Percentiles rank a stretch among this genome's conserved stretches.
Evolutionary conservation across 2,797 vertebrate species (phyloP).

Genomic region (Lutjanus campechanus): DNA sequence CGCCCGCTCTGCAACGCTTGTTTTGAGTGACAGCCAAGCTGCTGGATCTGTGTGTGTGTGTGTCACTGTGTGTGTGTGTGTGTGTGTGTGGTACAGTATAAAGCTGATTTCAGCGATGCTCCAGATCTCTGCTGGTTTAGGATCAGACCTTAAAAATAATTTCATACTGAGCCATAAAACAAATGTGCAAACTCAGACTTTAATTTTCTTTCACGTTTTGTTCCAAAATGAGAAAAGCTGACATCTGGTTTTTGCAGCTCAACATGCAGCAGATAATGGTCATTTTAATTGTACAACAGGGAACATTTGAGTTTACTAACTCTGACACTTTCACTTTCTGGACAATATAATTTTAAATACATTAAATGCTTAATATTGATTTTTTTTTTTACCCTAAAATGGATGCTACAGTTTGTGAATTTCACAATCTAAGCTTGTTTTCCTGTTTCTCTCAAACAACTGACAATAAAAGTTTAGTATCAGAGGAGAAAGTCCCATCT

Average conservation of each 20-base stretch:
- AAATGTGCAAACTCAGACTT: conserved; percentile 23
- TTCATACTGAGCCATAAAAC: conserved; percentile 18
- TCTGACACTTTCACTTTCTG: not conserved
- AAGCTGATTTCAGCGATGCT: conserved; percentile 12
- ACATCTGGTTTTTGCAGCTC: conserved; percentile 1
- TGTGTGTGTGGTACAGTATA: not conserved
- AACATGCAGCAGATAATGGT: not conserved
- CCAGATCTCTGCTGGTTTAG: conserved; percentile 4
- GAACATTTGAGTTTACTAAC: not conserved
- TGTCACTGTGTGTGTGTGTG: conserved; percentile 17
- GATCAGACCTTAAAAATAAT: conserved; percentile 17
- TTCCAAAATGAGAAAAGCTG: conserved; percentile 17
- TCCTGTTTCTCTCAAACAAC: conserved; percentile 33
- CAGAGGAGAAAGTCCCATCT: conserved; percentile 32
- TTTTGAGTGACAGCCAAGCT: conserved; percentile 57
- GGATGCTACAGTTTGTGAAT: conserved; percentile 13
- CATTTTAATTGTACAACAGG: not conserved
- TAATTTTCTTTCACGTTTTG: not conserved
- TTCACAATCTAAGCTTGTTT: conserved; percentile 18
- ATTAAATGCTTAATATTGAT: not conserved
- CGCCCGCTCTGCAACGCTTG: conserved; percentile 12
- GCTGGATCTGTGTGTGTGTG: conserved; percentile 8
- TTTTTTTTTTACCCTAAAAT: not conserved
- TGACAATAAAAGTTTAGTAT: conserved; percentile 45
- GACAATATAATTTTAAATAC: not conserved